Conservation (phyloP, 2,888 invertebrate genomes). For the Linnaemya tessellans region DNA sequence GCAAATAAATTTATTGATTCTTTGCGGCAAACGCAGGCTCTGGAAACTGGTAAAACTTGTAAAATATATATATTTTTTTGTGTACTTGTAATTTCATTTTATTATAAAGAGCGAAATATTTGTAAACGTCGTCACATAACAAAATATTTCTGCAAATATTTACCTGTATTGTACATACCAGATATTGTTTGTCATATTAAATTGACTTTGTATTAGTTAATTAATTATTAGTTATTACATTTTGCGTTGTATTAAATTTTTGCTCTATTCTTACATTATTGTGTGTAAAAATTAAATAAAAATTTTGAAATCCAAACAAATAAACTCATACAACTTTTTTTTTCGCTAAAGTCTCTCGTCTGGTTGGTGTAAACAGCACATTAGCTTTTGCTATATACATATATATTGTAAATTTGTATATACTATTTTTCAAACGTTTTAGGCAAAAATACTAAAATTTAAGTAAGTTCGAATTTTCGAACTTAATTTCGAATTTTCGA, state of each 20-base stretch:
- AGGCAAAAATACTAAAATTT: not conserved
- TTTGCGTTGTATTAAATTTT: not conserved
- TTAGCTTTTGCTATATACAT: too few species aligned
- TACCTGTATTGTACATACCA: constrained; percentile 29
- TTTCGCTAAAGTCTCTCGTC: too few species aligned
- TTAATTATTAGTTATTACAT: constrained; percentile 26
- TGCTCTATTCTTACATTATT: not conserved
- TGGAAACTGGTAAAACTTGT: constrained; percentile 68
- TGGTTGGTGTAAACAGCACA: too few species aligned
- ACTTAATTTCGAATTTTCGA: not conserved
- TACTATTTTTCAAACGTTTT: not conserved
- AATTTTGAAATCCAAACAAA: too few species aligned
- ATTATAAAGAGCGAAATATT: constrained; percentile 19
- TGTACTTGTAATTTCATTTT: not conserved
- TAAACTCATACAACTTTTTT: too few species aligned
- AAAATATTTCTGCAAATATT: constrained; percentile 23
- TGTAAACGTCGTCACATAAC: constrained; percentile 34
- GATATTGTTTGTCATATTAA: not conserved
- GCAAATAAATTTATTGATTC: constrained; percentile 50
- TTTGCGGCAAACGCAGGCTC: constrained; percentile 52
- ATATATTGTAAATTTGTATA: too few species aligned
- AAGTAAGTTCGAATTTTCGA: not conserved
- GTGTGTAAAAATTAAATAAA: too few species aligned
- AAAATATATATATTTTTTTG: constrained; percentile 20
- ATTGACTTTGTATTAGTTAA: not conserved